Evolutionary conservation across 2,888 invertebrate species (phyloP).

Genomic region (Orchestes rusci): DNA sequence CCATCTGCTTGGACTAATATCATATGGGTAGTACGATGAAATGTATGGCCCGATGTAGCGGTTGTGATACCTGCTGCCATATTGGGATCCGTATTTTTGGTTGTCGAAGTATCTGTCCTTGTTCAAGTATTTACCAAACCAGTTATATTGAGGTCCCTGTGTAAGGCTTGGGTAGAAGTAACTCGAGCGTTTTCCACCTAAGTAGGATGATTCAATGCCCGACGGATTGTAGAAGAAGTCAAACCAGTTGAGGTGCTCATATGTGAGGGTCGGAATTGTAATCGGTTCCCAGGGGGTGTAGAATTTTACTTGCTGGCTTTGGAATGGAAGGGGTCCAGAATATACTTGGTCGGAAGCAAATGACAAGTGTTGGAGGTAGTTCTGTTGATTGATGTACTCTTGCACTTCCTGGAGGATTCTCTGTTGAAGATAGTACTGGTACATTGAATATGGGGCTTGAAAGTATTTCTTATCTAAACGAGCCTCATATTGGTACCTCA

Average conservation of each 20-base stretch:
- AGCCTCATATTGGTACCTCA: conserved; percentile 13
- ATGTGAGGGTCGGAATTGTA: conserved; percentile 2
- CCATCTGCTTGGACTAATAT: too few relatives aligned
- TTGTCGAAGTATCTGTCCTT: too few relatives aligned
- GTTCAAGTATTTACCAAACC: too few relatives aligned
- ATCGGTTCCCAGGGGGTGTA: conserved; percentile 2
- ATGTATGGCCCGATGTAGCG: too few relatives aligned
- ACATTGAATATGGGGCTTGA: conserved; percentile 14
- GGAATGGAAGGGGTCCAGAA: conserved; percentile 9
- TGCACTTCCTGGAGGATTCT: conserved; percentile 9
- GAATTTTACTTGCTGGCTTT: conserved; percentile 8
- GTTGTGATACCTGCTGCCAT: too few relatives aligned
- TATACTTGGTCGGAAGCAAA: conserved; percentile 6
- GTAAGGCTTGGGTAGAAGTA: too few relatives aligned
- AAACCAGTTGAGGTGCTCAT: too few relatives aligned
- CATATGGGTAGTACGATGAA: too few relatives aligned
- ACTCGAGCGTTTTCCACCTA: background rate
- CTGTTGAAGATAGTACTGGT: conserved; percentile 12
- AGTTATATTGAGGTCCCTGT: too few relatives aligned
- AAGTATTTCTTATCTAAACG: conserved; percentile 7
- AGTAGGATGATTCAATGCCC: background rate
- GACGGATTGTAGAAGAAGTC: background rate
- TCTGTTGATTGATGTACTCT: conserved; percentile 11
- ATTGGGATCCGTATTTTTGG: too few relatives aligned
- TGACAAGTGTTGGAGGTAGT: conserved; percentile 7